Conservation (phyloP, 2,888 invertebrate genomes). For the Temnothorax unifasciatus region DNA sequence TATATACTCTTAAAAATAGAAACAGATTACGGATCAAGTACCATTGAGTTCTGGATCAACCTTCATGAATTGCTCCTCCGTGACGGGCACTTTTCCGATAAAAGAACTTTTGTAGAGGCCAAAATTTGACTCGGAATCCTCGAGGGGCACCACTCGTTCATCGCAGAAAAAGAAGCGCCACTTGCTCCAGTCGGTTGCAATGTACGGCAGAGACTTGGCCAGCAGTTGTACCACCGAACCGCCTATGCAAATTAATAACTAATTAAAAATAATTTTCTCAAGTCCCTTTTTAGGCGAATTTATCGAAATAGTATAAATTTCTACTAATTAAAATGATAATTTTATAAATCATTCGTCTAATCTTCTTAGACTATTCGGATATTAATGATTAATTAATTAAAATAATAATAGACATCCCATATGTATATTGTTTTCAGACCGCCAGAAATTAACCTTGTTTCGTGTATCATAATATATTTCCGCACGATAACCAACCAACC, state of each 20-base stretch:
- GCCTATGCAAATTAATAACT: constrained; percentile 87
- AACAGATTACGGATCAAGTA: constrained; percentile 79
- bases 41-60: constrained; percentile 92
- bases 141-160: constrained; percentile 95
- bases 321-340: neutral
- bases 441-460: neutral
- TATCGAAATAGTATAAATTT: neutral
- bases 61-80: constrained; percentile 92
- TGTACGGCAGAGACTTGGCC: constrained; percentile 90
- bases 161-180: constrained; percentile 99
- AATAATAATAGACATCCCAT: neutral
- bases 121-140: constrained; percentile 95
- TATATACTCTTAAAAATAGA: neutral
- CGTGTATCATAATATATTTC: neutral
- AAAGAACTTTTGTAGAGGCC: constrained; percentile 92
- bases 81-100: constrained; percentile 89
- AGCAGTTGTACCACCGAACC: constrained; percentile 94
- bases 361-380: neutral
- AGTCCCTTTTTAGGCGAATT: constrained; percentile 4
- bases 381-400: neutral
- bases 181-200: constrained; percentile 92
- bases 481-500: neutral
- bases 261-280: neutral
- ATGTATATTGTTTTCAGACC: neutral
- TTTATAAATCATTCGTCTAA: neutral